phyloP scores from a whole-genome alignment of 2,888 invertebrate species.

The Harpagoxenus sublaevis region DNA sequence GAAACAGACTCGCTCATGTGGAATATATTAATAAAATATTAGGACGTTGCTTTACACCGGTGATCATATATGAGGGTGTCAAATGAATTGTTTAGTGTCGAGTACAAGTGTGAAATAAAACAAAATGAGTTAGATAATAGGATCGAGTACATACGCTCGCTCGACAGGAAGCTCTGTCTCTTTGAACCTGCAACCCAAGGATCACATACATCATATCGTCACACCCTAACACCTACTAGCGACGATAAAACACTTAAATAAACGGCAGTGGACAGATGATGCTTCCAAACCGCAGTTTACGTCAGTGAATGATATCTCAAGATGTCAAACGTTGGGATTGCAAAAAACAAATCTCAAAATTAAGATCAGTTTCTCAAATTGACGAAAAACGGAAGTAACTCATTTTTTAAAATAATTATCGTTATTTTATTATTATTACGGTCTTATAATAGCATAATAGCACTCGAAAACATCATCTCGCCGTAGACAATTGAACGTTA shows the following conservation, averaged over 20 bases:
- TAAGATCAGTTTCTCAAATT: background rate
- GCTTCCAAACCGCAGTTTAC: background rate
- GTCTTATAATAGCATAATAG: background rate
- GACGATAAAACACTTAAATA: constrained; percentile 48
- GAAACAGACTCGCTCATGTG: background rate
- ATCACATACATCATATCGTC: constrained; percentile 82
- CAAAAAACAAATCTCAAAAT: background rate
- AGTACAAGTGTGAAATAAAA: constrained; percentile 67
- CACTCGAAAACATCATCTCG: constrained; percentile 30
- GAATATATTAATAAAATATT: constrained; percentile 12
- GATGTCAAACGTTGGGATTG: background rate
- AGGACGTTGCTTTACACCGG: constrained; percentile 23
- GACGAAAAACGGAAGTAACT: background rate
- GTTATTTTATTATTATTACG: background rate
- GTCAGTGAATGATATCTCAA: background rate
- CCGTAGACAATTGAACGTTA: constrained; percentile 8
- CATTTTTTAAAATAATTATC: background rate
- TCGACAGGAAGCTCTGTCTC: constrained; percentile 94
- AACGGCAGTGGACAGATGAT: constrained; percentile 17
- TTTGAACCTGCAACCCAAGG: constrained; percentile 92
- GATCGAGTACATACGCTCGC: constrained; percentile 92
- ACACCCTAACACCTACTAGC: constrained; percentile 76
- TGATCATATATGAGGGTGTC: constrained; percentile 72
- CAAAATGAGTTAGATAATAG: constrained; percentile 85
- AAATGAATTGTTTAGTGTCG: constrained; percentile 70